Evolutionary conservation across 2,888 invertebrate species (phyloP), one percentile per base, ranked within the genome.

Genomic region (Lycaena phlaeas): DNA sequence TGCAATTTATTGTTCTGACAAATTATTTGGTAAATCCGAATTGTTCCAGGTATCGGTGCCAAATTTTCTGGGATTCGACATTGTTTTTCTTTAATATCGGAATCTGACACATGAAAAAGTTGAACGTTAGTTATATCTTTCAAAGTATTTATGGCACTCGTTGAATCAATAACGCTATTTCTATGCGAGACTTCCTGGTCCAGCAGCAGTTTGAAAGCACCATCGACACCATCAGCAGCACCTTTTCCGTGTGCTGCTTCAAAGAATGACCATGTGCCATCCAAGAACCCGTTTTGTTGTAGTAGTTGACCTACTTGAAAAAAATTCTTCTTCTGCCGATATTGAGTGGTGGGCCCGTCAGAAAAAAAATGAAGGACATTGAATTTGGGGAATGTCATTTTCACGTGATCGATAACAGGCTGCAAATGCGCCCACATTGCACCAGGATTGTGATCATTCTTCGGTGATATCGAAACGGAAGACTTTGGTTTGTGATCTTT

Each of bases 221-320:
- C 51, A 6, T 51, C 54, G 9, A 53, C 38, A 4, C 53, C 56
- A 45, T 54, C 56, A 10, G 54, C 51, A 5, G 51, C 50, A 3
- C 51, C 50, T 41, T 54, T 53, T n/a, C 54, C 52, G 14, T 54
- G 48, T 1, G 48, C 37, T n/a, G 51, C 39, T 43, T 53, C 53
- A 14, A 42, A 50, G 29, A 51, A 54, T 25, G 40, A 43, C 50
- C 53, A 52, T 5, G 51, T 51, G n/a, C 36, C 29, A 12, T 41
- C 12, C 2, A 22, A 12, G 22, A 52, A 50, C 10, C 48, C 47
- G 6, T 43, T 9, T 36, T 49, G 43, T 36, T 46, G 12, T 5
- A 40, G 46, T 4, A 43, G 25, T 38, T 44, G 41, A 3, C 36
- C 25, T n/a, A 56, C 43, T 9, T 46, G 31, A 36, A 40, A 51